Conservation (phyloP, 2,113 vertebrate species). For the Alligator sinensis region DNA sequence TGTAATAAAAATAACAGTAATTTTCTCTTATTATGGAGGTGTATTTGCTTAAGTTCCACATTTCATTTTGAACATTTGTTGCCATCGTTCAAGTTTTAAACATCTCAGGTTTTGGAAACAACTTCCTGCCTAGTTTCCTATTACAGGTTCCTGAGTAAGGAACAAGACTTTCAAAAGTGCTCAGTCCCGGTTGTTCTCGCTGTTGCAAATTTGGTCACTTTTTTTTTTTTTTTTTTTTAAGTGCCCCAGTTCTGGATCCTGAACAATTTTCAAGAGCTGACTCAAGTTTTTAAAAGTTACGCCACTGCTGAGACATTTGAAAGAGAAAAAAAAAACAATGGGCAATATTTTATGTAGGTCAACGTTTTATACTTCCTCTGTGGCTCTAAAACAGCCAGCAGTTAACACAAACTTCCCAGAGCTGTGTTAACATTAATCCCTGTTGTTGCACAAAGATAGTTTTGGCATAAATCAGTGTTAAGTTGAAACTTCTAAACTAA, state of each 20-base stretch:
- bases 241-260: neutral
- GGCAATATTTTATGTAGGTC: neutral
- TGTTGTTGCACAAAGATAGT: neutral
- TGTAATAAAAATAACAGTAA: neutral
- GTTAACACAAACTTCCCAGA: neutral
- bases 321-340: neutral
- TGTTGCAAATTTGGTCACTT: neutral
- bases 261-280: neutral
- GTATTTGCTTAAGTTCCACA: neutral
- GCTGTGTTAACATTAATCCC: neutral
- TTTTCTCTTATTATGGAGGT: neutral
- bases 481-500: neutral
- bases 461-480: neutral
- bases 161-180: conserved; percentile 34
- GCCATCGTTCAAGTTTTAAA: neutral
- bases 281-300: neutral
- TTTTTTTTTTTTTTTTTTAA: neutral
- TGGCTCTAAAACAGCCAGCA: neutral
- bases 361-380: neutral
- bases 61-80: neutral
- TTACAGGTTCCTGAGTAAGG: conserved; percentile 37
- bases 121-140: neutral
- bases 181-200: neutral
- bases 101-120: neutral
- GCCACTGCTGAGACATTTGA: neutral